Conservation (phyloP, 2,797 vertebrate genomes). For the Enteromius afrohamiltoni region DNA sequence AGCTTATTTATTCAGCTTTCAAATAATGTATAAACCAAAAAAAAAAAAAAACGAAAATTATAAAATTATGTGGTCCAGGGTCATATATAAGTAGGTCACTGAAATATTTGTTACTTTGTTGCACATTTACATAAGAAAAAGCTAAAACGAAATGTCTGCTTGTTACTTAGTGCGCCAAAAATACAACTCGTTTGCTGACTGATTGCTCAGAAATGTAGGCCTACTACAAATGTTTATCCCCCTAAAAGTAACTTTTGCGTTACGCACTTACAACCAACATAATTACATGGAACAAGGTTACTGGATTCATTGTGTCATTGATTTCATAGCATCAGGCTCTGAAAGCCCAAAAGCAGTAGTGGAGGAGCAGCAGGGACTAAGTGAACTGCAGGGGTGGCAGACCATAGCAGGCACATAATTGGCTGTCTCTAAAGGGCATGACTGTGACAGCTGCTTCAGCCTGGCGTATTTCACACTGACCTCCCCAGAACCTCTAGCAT, state of each 20-base stretch:
- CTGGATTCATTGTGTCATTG: neutral
- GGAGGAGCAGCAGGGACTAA: constrained; percentile 16
- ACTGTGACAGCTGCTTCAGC: constrained; percentile 30
- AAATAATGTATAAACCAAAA: no score
- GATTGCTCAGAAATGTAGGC: neutral
- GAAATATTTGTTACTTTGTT: neutral
- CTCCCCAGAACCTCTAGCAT: neutral
- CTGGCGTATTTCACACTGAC: constrained; percentile 42
- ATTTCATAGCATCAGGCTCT: neutral
- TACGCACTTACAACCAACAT: neutral
- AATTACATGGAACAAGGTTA: neutral
- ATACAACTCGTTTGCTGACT: neutral
- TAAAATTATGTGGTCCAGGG: no score
- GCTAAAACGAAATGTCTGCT: neutral
- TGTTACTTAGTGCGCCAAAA: neutral
- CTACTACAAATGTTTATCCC: neutral
- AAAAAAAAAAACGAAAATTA: no score
- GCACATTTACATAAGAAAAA: no score
- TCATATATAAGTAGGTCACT: neutral
- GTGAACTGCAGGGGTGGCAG: constrained; percentile 5
- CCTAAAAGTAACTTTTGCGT: neutral
- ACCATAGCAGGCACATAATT: constrained; percentile 29
- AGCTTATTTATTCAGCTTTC: neutral
- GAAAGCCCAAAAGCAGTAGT: constrained; percentile 9
- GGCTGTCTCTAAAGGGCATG: constrained; percentile 37